Base-by-base conservation (phyloP, 2,888 invertebrate genomes). In the Melanargia galathea region DNA sequence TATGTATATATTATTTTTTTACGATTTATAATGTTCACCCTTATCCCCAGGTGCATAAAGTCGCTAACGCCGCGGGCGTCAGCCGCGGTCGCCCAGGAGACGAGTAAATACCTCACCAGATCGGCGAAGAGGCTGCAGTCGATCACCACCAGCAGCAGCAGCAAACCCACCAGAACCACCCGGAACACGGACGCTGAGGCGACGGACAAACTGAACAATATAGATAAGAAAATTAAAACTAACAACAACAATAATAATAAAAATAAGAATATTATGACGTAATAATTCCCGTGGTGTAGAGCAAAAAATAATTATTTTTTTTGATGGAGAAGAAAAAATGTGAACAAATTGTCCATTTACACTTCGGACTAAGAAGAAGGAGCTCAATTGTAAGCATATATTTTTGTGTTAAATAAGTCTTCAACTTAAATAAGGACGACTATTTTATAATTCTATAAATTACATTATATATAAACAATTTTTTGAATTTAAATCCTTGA, bases 21-120 rank as follows among this genome's bases (percentile, higher is more conserved):
- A n/a, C n/a, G n/a, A n/a, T n/a, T n/a, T n/a, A 4, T 40, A 43
- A 56, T 8, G 18, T 8, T 18, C 8, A n/a, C 5, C 16, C 24
- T 43, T 56, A 58, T 60, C 68, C 70, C 4, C 83, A 91, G 91
- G 71, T 91, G 86, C 68, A 85, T 91, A 72, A 89, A 90, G 65
- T 86, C 90, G 0, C 65, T 90, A 26, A 87, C 90, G 0, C 90
- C 90, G 0, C 81, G 76, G 66, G 54, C 79, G 30, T 18, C 30
- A 1, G 16, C 51, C 20, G 20, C 35, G 1, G 65, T 73, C 0
- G 77, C 67, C 13, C 84, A 84, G 26, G 89, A 88, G 13, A 84
- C 87, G 0, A 83, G 86, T 0, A 87, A 87, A 38, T 82, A 81
- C 65, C 73, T 83, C 0, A 87, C 89, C 11, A 70, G 89, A 1